Evolutionary conservation across 2,888 invertebrate genomes (phyloP).

Genomic region (Aelia acuminata): DNA sequence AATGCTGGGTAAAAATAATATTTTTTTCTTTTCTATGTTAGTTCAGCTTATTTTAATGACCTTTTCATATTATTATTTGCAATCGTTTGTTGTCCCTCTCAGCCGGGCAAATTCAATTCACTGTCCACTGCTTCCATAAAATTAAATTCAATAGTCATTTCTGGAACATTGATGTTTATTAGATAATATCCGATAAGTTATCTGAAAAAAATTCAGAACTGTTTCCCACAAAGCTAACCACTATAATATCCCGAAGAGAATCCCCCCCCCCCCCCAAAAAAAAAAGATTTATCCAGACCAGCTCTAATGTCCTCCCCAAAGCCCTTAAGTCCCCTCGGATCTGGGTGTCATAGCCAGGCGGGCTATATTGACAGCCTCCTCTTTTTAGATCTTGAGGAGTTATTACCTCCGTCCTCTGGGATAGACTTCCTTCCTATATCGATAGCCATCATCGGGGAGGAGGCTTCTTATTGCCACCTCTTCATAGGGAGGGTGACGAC

Average conservation of each 20-base stretch:
- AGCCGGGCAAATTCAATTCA: neutral
- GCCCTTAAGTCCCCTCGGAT: constrained; percentile 17
- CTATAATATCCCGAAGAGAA: neutral
- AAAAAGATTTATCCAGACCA: constrained; percentile 24
- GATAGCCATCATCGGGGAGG: neutral
- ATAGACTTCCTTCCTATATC: constrained; percentile 33
- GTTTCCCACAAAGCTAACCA: neutral
- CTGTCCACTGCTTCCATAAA: too few species aligned
- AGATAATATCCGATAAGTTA: neutral
- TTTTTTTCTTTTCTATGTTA: too few species aligned
- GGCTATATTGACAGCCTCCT: constrained; percentile 4
- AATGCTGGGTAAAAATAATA: too few species aligned
- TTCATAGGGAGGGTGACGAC: neutral
- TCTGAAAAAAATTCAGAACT: neutral
- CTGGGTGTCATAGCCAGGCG: constrained; percentile 53
- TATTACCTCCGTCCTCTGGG: constrained; percentile 22
- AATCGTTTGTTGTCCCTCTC: too few species aligned
- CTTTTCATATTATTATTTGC: too few species aligned
- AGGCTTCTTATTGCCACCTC: neutral
- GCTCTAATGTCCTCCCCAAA: constrained; percentile 43
- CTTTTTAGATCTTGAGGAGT: constrained; percentile 23
- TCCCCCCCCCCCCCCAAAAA: neutral
- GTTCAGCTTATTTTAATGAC: too few species aligned
- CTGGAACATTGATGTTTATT: neutral
- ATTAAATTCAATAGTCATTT: too few species aligned